Conservation (phyloP, 2,113 vertebrate genomes). For the Cygnus atratus region DNA sequence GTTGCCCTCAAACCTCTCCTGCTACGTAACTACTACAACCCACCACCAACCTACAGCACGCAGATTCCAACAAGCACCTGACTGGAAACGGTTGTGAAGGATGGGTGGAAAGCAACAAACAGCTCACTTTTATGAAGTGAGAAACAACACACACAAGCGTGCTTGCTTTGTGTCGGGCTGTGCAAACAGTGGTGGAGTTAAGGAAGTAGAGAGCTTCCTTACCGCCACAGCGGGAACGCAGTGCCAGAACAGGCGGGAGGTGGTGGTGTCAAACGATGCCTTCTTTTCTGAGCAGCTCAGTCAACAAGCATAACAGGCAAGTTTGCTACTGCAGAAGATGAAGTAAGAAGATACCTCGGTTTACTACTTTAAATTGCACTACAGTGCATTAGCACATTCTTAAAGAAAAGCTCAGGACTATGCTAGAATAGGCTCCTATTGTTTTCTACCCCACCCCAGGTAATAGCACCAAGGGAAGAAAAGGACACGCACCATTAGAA, state of each 20-base stretch:
- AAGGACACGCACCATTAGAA: background rate
- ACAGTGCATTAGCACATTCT: background rate
- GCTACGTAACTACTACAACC: rapidly evolving
- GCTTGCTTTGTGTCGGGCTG: background rate
- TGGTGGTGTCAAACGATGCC: background rate
- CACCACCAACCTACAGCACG: background rate
- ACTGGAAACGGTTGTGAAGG: background rate
- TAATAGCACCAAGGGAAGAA: background rate
- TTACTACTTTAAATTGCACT: background rate
- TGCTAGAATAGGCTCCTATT: background rate
- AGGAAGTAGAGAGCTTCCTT: conserved; percentile 28
- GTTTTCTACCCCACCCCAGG: background rate
- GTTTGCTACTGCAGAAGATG: background rate
- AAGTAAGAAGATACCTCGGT: background rate
- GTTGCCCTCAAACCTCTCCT: background rate
- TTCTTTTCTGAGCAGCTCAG: background rate
- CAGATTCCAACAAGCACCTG: background rate
- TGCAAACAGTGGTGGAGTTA: background rate
- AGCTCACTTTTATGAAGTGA: background rate
- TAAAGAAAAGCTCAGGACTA: background rate
- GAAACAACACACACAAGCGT: background rate
- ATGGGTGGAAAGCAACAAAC: background rate
- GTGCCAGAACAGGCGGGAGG: background rate
- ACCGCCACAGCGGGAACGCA: background rate
- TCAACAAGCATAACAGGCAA: background rate